A percentile compares a stretch with the other conserved stretches of the same genome.
Evolutionary conservation across 2,888 invertebrate species (phyloP).

Genomic region (Heliothis peltigera): DNA sequence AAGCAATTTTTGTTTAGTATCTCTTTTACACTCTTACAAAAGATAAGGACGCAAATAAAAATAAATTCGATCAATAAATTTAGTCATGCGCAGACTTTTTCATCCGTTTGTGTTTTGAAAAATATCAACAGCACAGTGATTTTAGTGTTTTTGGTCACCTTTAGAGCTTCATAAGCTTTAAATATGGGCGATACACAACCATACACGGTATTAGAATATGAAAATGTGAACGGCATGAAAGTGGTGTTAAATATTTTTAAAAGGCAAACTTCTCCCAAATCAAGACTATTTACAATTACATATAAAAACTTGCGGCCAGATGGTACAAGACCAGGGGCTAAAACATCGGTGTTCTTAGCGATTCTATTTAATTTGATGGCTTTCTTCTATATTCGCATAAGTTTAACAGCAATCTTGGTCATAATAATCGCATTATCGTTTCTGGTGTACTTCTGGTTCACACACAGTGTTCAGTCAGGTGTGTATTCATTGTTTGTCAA

Average conservation of each 20-base stretch:
- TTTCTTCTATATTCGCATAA: constrained; percentile 76
- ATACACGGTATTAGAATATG: constrained; percentile 66
- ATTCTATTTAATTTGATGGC: constrained; percentile 79
- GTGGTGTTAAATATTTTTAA: constrained; percentile 73
- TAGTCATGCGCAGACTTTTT: background rate
- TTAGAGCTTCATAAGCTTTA: background rate
- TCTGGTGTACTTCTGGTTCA: constrained; percentile 82
- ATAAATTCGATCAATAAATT: background rate
- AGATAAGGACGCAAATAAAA: background rate
- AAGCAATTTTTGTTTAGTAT: background rate
- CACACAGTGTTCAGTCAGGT: constrained; percentile 86
- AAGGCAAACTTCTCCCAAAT: constrained; percentile 72
- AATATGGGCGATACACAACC: constrained; percentile 30
- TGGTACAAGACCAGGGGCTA: constrained; percentile 71
- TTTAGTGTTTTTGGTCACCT: background rate
- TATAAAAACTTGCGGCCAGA: constrained; percentile 73
- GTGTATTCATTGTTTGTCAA: constrained; percentile 19
- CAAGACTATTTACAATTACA: constrained; percentile 79
- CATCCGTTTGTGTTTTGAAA: background rate
- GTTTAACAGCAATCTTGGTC: constrained; percentile 74
- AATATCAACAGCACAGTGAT: background rate
- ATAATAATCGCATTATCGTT: constrained; percentile 78
- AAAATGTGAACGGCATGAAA: constrained; percentile 83
- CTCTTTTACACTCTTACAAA: background rate
- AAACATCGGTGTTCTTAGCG: constrained; percentile 75